A percentile compares a stretch with the other conserved stretches of the same genome.
These are phyloP conservation scores for Cyrtorhinus lividipennis DNA, from an alignment of 1,140 invertebrate genomes.

Conservation along the genomic window DNA sequence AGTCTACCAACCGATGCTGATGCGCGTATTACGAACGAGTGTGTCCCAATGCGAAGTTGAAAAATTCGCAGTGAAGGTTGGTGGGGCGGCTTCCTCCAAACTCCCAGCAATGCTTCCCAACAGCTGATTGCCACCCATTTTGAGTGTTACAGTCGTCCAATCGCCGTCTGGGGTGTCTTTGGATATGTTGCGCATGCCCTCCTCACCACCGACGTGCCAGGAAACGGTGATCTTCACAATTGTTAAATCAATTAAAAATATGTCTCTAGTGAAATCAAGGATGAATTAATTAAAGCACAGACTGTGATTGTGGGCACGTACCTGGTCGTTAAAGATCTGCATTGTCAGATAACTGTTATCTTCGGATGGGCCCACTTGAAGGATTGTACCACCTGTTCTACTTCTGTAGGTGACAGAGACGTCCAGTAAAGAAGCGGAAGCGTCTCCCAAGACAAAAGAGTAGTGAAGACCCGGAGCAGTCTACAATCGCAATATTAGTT, in stretches of 20 bases:
- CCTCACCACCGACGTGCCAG: slow-evolving; percentile 24
- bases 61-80: slow-evolving; percentile 33
- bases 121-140: slow-evolving; percentile 37
- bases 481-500: too few species aligned
- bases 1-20: slow-evolving; percentile 31
- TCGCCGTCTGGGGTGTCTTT: slow-evolving; percentile 45
- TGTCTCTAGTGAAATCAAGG: not conserved
- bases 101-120: slow-evolving; percentile 36
- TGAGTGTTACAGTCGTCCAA: slow-evolving; percentile 50
- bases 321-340: slow-evolving; percentile 50
- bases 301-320: slow-evolving; percentile 24
- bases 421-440: slow-evolving; percentile 27
- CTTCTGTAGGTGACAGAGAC: slow-evolving; percentile 49
- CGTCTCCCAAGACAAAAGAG: slow-evolving; percentile 25
- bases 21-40: slow-evolving; percentile 34
- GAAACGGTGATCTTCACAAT: slow-evolving; percentile 24
- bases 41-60: slow-evolving; percentile 40
- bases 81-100: slow-evolving; percentile 29
- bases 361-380: slow-evolving; percentile 40
- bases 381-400: slow-evolving; percentile 53
- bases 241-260: too few species aligned
- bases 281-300: not conserved
- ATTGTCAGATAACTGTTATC: slow-evolving; percentile 44
- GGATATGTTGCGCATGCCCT: slow-evolving; percentile 32
- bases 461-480: slow-evolving; percentile 22